A percentile compares a stretch with the other conserved stretches of the same genome.
phyloP scores from a whole-genome alignment of 2,797 vertebrate species.

The Knipowitschia caucasica region DNA sequence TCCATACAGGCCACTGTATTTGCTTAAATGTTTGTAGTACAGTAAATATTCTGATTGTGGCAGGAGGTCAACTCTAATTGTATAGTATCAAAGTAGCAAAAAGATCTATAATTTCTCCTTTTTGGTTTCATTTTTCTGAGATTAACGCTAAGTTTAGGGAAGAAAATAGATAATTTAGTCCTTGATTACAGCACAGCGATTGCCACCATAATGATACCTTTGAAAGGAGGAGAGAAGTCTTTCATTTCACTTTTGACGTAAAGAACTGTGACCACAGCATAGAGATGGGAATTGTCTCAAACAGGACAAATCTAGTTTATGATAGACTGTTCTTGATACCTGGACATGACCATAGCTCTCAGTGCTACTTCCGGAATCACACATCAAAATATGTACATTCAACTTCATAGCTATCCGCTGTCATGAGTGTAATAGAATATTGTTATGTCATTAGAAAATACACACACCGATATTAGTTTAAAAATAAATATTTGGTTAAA shows the following conservation, averaged over 20 bases:
- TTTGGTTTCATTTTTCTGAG: constrained; percentile 16
- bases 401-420: no score
- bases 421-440: no score
- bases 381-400: no score
- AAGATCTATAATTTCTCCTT: constrained; percentile 1
- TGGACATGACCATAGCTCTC: no score
- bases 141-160: constrained; percentile 11
- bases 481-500: no score
- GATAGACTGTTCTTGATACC: constrained; percentile 69
- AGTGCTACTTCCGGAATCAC: no score
- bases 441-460: no score
- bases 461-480: no score
- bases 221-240: background rate
- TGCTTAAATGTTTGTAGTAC: constrained; percentile 22
- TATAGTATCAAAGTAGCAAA: background rate
- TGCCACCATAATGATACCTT: constrained; percentile 4
- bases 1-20: no score
- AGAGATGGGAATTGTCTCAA: constrained; percentile 56
- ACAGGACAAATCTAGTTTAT: constrained; percentile 71
- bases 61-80: constrained; percentile 8
- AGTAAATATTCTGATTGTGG: constrained; percentile 11
- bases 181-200: constrained; percentile 16
- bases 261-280: constrained; percentile 14
- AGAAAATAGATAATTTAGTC: constrained; percentile 14
- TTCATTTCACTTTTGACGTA: background rate